Base-by-base conservation (phyloP, 2,888 invertebrate species). In the Watsonalla binaria region DNA sequence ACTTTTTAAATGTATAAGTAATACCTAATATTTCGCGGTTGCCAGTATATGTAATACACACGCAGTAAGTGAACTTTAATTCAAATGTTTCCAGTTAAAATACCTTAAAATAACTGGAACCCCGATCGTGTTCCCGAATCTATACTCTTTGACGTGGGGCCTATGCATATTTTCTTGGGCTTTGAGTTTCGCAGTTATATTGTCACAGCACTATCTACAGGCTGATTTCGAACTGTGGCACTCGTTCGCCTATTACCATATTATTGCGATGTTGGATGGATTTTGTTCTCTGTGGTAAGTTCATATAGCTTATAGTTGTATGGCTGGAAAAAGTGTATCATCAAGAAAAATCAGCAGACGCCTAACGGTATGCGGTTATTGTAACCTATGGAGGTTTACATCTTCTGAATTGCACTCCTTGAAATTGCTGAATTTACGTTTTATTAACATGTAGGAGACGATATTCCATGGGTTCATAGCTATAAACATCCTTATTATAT, bases 191-290 rank as follows among this genome's bases (percentile, higher is more conserved):
- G 88, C 88, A 5, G 92, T 95, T 6, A 94, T 94, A 70, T 74
- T 94, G 5, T 94, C 94, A 0, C 94, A 95, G 68, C 93, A 93
- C 68, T 94, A 94, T 64, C 80, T 95, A 4, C 95, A 95, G 72
- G 93, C 94, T 1, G 95, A 95, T 76, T 94, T 95, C 76, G 91
- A 93, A 49, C 67, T 94, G 47, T 94, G 94, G 94, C 94, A 95
- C 63, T 94, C 94, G 0, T 93, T 94, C 50, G 95, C 93, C 5
- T 95, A 95, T 65, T 94, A 93, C 68, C 95, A 94, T 58, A 94
- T 95, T 37, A 92, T 95, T 55, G 95, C 95, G 5, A 95, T 95
- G 94, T 68, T 95, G 46, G 94, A 95, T 70, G 93, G 94, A 54
- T 93, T 95, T 56, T 94, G 94, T 72, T 92, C 94, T 34, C 76